Percentiles rank a stretch among this genome's conserved stretches.
phyloP scores from a whole-genome alignment of 2,888 invertebrate species.

The Tineola bisselliella region DNA sequence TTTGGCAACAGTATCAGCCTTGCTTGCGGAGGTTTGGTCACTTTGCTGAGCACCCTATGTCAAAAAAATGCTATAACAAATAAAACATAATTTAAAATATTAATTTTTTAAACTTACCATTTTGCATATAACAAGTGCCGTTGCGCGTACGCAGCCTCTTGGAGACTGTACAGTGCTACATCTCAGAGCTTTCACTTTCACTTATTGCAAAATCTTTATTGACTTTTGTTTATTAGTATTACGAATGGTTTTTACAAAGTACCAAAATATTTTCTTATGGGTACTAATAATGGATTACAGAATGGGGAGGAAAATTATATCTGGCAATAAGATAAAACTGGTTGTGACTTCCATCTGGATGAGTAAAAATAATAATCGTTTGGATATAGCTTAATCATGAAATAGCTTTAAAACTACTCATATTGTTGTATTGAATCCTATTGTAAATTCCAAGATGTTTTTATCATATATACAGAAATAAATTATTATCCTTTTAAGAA shows the following conservation, averaged over 20 bases:
- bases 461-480: no score
- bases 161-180: not conserved
- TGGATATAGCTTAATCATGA: no score
- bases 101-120: conserved; percentile 36
- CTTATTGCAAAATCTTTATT: not conserved
- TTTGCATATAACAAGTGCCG: conserved; percentile 36
- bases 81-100: not conserved
- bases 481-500: no score
- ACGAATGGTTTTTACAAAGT: not conserved
- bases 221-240: not conserved
- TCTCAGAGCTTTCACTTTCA: conserved; percentile 26
- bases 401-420: no score
- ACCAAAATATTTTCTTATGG: no score
- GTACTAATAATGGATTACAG: no score
- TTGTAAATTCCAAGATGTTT: no score
- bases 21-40: conserved; percentile 26
- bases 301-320: no score
- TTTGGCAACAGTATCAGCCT: conserved; percentile 40
- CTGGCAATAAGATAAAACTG: no score
- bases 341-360: no score
- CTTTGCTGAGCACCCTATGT: conserved; percentile 53
- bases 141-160: conserved; percentile 26
- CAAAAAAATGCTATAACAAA: not conserved
- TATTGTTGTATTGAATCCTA: no score
- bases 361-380: no score